Evolutionary conservation across 2,113 vertebrate genomes (phyloP), one percentile per base, ranked within the genome.

Genomic region (Cettia cetti): DNA sequence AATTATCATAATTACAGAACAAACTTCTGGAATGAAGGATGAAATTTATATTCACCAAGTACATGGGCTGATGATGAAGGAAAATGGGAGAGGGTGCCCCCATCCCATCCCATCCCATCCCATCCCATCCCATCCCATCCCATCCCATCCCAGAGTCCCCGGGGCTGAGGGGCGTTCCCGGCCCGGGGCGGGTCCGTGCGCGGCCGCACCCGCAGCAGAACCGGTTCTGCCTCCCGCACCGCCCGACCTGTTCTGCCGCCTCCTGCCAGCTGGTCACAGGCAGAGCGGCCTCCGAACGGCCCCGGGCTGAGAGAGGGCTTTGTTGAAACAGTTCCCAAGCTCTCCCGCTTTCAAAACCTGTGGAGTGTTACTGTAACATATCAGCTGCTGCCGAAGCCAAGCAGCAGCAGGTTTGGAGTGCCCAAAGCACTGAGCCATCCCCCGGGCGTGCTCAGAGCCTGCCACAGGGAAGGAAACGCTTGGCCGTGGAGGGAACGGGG

Each of bases 161-260:
- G 0, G 2, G 17, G 42, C 28, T 0, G 0, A 60, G 76, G 2
- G 44, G 59, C 6, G 33, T 53, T 49, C 45, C 31, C 12, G 37
- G 68, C 35, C 81, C 28, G 6, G 21, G 14, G 72, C 14, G 69
- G 21, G 8, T 33, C 44, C 30, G 37, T 14, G 81, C 6, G 9
- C 57, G 31, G 71, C 45, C 63, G 17, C 95, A n/a, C 50, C 90
- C 83, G 3, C 4, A 59, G 69, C 95, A 84, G 56, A 94, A 61
- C 91, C 89, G 17, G 86, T 56, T 92, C 57, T 92, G 91, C 68
- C 60, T 77, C 74, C 69, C 44, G 74, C 37, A 2, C 16, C 9
- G 94, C 86, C 33, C 21, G 26, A 95, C 96, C 96, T 68, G 95
- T 68, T 96, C 81, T 68, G 86, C 95, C 70, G 40, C 42, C 33